Base-by-base conservation (phyloP, 1,140 invertebrate species). In the Drosophila willistoni region DNA sequence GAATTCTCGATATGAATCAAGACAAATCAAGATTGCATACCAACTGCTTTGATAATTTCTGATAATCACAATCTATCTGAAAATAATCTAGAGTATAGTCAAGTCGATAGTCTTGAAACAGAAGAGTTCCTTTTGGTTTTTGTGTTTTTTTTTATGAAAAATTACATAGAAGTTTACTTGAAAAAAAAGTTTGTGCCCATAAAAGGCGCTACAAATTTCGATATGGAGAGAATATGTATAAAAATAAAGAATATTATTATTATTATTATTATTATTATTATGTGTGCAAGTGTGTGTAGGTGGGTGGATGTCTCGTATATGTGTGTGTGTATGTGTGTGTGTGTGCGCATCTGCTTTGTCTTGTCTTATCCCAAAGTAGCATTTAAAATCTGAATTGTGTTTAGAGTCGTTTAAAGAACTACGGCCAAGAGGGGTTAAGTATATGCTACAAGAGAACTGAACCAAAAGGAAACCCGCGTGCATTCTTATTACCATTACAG, bases 161-260 rank as follows among this genome's bases (percentile, higher is more conserved):
- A 42, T 42, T 47, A 64, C 41, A 9, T 64, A 25, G 41, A 17
- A 64, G 33, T 64, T 22, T 54, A 29, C 47, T 44, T 64, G 12
- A 54, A 9, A 22, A 22, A 29, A 34, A 64, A 51, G 14, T 64
- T 39, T 4, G 1, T 17, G 7, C n/a, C 42, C 9, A 51, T 34
- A 47, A 54, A 47, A 47, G 44, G 17, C 42, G 33, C 25, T 64
- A 29, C 61, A 73, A 44, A 29, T 60, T 56, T 33, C 60, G 44
- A 59, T 59, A 59, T 59, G 56, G 5, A 36, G 44, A 51, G 17
- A 22, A 51, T 51, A 22, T 51, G 17, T 51, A 51, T 51, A 51
- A 51, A 51, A 51, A 51, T 51, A 51, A 51, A 1, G 44, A 51
- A 51, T 51, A 51, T 51, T 51, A 51, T 51, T 51, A 51, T 51